Evolutionary conservation across 2,888 invertebrate genomes (phyloP).

Genomic region (Mesorhabditis sp.): DNA sequence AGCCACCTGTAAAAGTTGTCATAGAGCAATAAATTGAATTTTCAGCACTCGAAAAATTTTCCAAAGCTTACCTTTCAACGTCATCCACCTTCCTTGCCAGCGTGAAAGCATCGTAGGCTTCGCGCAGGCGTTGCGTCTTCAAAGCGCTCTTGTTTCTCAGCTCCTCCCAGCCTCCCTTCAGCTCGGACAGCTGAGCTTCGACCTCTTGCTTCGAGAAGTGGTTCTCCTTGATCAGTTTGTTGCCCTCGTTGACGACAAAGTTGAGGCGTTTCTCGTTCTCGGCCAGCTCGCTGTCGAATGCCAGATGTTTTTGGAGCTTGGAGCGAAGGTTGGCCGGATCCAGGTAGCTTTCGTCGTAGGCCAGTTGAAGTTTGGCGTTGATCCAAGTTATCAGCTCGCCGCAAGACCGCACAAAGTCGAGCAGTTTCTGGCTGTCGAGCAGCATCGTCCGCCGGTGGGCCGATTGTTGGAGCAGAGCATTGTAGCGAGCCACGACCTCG

Average conservation of each 20-base stretch:
- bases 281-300: conserved; percentile 87
- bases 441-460: conserved; percentile 29
- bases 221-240: conserved; percentile 68
- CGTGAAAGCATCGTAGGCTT: conserved; percentile 51
- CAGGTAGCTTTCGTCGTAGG: conserved; percentile 85
- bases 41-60: conserved; percentile 5
- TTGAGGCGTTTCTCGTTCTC: conserved; percentile 70
- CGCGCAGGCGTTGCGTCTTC: conserved; percentile 63
- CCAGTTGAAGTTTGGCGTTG: conserved; percentile 85
- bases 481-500: conserved; percentile 36
- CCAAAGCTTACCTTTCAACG: conserved; percentile 84
- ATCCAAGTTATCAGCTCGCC: conserved; percentile 73
- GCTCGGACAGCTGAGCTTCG: conserved; percentile 75
- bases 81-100: conserved; percentile 77
- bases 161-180: conserved; percentile 82
- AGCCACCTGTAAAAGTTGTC: conserved; percentile 20
- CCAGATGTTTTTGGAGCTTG: conserved; percentile 72
- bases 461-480: conserved; percentile 28
- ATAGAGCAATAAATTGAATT: not conserved
- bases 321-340: conserved; percentile 83
- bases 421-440: conserved; percentile 43
- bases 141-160: conserved; percentile 73
- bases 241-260: conserved; percentile 58
- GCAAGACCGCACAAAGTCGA: conserved; percentile 57
- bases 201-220: conserved; percentile 77